Base-by-base conservation (phyloP, 2,888 invertebrate genomes). In the Rhogogaster chlorosoma region DNA sequence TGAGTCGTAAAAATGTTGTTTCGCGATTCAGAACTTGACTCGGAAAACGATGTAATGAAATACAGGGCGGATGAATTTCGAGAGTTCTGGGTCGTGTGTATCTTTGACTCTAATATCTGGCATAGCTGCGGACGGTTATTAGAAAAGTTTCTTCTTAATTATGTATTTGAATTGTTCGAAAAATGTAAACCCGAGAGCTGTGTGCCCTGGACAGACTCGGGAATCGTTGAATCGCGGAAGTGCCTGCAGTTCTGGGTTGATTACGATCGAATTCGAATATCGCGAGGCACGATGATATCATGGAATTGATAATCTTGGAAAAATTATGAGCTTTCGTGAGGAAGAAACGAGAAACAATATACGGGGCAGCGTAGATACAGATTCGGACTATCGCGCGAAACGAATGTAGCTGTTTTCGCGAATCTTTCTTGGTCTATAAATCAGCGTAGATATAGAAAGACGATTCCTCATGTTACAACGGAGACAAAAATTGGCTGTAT, bases 391-490 rank as follows among this genome's bases (percentile, higher is more conserved):
- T 67, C 67, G 32, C 73, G 73, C 45, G 38, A 38, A 73, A 38
- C 26, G 12, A 73, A 73, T 73, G 73, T 73, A 45, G 22, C 38
- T 73, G 73, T 73, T 73, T 73, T 73, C 73, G 42, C 73, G 42
- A 73, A n/a, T 38, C 22, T 15, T 45, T 42, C 73, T 42, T 26
- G 1, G 73, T 22, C 45, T 22, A 29, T 73, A 73, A 73, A 73
- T 73, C 73, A 73, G 22, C 42, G 22, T 42, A 42, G 73, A 42
- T 42, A 38, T 45, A 73, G 42, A 73, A 42, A 73, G 18, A 42
- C 73, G 73, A 73, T 73, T 73, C 15, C 42, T 73, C 38, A 12
- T 38, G 26, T 73, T 73, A 42, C 10, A 73, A 15, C 73, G 45
- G 38, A 42, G 73, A 73, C 38, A 73, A 73, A 53, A 73, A 73